Conservation (phyloP, 2,888 invertebrate genomes). For the Netelia melanura region DNA sequence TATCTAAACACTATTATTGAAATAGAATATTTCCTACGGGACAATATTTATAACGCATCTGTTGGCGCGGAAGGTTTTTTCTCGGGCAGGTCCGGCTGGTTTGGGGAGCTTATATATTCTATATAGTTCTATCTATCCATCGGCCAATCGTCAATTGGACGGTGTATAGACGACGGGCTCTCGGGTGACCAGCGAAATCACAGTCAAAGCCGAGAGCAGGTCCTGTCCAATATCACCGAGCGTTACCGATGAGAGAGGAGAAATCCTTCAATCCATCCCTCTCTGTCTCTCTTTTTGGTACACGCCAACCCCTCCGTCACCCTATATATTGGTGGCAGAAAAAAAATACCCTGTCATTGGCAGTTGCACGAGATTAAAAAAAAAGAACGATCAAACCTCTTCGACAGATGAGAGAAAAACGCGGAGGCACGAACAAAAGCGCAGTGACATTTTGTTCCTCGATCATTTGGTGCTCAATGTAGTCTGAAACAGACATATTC, state of each 20-base stretch:
- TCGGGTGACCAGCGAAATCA: slow-evolving; percentile 63
- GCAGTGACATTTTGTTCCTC: slow-evolving; percentile 42
- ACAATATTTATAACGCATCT: neutral
- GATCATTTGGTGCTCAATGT: slow-evolving; percentile 17
- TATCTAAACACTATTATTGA: neutral
- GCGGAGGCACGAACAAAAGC: slow-evolving; percentile 33
- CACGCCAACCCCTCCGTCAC: neutral
- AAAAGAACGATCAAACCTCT: slow-evolving; percentile 39
- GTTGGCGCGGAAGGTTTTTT: neutral
- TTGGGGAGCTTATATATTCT: neutral
- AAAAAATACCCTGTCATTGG: slow-evolving; percentile 60
- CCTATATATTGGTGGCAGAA: slow-evolving; percentile 12
- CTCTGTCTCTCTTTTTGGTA: slow-evolving; percentile 5
- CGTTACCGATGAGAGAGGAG: slow-evolving; percentile 24
- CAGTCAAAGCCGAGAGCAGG: slow-evolving; percentile 40
- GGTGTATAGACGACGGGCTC: slow-evolving; percentile 1
- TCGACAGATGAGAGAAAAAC: slow-evolving; percentile 50
- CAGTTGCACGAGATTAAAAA: slow-evolving; percentile 41
- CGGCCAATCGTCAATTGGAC: slow-evolving; percentile 57
- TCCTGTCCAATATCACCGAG: slow-evolving; percentile 59
- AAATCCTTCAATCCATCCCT: slow-evolving; percentile 10
- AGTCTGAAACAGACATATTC: slow-evolving; percentile 2
- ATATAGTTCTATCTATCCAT: slow-evolving; percentile 35
- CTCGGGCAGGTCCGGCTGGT: neutral
- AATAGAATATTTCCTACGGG: neutral